These are phyloP conservation scores for Scaptomyza pallida DNA, from an alignment of 1,140 invertebrate genomes.

Conservation along the genomic window DNA sequence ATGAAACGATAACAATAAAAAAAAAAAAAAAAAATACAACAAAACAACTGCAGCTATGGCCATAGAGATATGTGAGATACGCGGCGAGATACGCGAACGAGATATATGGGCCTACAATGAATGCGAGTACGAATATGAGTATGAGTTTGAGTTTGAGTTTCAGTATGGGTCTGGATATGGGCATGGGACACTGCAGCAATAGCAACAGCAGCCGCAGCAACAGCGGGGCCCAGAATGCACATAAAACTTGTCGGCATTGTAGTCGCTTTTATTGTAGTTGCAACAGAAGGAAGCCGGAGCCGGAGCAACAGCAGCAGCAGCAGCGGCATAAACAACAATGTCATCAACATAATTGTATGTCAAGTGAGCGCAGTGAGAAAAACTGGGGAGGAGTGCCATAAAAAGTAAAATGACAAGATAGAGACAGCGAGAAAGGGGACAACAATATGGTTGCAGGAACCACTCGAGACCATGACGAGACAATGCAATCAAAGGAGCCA, in stretches of 20 bases:
- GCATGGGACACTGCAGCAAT: conserved; percentile 31
- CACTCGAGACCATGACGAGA: conserved; percentile 81
- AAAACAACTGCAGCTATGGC: conserved; percentile 48
- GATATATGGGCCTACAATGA: conserved; percentile 67
- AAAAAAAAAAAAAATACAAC: not conserved
- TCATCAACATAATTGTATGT: conserved; percentile 63
- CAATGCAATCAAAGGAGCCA: conserved; percentile 80
- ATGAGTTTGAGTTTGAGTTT: conserved; percentile 22
- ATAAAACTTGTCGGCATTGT: conserved; percentile 70
- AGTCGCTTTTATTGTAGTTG: conserved; percentile 22
- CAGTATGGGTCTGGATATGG: conserved; percentile 36
- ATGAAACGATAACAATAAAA: conserved; percentile 67
- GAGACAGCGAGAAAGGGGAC: conserved; percentile 23
- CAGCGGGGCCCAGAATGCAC: conserved; percentile 58
- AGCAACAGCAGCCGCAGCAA: conserved; percentile 53
- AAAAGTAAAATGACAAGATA: conserved; percentile 49
- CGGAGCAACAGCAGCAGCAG: conserved; percentile 34
- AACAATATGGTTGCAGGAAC: conserved; percentile 60
- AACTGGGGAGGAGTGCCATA: conserved; percentile 37
- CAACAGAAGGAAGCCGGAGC: conserved; percentile 37
- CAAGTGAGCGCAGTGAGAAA: conserved; percentile 50
- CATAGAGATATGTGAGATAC: conserved; percentile 61
- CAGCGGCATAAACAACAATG: conserved; percentile 56
- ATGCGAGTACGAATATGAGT: conserved; percentile 24
- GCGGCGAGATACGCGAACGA: conserved; percentile 32